These are phyloP conservation scores for Meta bourneti DNA, from an alignment of 2,888 invertebrate species.

Conservation along the genomic window DNA sequence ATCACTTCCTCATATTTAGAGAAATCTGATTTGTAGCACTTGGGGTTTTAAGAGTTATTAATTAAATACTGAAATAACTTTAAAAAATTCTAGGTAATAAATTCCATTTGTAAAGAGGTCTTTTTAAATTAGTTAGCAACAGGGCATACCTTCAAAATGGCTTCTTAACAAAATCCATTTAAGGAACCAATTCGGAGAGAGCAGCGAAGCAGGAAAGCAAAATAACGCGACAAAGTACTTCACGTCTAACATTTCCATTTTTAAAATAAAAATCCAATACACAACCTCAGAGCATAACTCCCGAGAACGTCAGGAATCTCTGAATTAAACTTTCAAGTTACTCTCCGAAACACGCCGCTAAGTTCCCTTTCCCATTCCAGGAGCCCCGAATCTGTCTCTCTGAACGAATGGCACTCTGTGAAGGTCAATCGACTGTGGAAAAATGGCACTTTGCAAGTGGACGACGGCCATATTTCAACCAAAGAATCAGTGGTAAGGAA, in stretches of 20 bases:
- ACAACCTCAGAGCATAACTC: not conserved
- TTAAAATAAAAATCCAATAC: not conserved
- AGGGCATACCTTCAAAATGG: no score
- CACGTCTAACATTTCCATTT: not conserved
- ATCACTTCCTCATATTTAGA: no score
- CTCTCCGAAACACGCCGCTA: not conserved
- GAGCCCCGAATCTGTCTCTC: slow-evolving; percentile 79
- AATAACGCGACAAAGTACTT: not conserved
- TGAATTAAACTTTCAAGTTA: not conserved
- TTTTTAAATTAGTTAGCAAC: no score
- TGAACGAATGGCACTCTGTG: slow-evolving; percentile 91
- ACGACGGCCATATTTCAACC: slow-evolving; percentile 87
- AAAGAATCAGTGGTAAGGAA: slow-evolving; percentile 84
- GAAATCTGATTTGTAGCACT: no score
- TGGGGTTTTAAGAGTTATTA: no score
- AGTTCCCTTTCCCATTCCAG: slow-evolving; percentile 26
- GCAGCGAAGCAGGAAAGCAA: not conserved
- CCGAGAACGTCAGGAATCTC: not conserved
- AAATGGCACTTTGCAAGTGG: slow-evolving; percentile 89
- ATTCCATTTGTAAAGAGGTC: no score
- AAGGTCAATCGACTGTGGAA: slow-evolving; percentile 88
- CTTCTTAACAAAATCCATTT: no score
- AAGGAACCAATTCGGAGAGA: no score
- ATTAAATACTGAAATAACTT: no score
- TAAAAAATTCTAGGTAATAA: no score